Percentiles rank a stretch among this genome's conserved stretches.
Evolutionary conservation across 2,113 vertebrate species (phyloP).

Genomic region (Bufo bufo): DNA sequence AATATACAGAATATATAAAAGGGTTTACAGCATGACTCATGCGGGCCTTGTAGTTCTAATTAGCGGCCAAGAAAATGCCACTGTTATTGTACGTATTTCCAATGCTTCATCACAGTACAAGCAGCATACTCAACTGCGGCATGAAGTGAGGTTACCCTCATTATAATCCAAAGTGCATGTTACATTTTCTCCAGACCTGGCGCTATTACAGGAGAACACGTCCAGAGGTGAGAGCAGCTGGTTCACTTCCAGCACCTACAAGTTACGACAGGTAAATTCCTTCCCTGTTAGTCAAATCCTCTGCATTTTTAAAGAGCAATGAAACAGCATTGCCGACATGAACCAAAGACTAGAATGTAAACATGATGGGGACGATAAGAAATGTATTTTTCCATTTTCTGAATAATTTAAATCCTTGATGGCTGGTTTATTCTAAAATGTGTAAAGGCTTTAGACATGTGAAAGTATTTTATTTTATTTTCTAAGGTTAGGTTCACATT

Average conservation of each 20-base stretch:
- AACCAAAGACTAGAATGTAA: conserved; percentile 25
- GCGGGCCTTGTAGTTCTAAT: background rate
- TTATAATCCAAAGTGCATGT: background rate
- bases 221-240: conserved; percentile 52
- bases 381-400: background rate
- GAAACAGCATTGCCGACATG: conserved; percentile 60
- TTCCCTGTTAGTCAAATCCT: conserved; percentile 64
- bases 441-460: background rate
- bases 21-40: background rate
- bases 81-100: no score
- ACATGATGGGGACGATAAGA: conserved; percentile 8
- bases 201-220: background rate
- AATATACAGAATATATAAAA: background rate
- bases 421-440: background rate
- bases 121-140: background rate
- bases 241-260: conserved; percentile 65
- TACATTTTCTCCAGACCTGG: background rate
- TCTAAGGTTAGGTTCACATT: no score
- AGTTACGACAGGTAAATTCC: conserved; percentile 72
- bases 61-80: background rate
- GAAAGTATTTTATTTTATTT: no score
- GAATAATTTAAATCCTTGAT: background rate
- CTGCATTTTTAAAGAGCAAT: conserved; percentile 69
- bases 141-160: background rate
- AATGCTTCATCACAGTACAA: background rate